Conservation (phyloP, 2,797 vertebrate genomes). For the Lepus townsendii region DNA sequence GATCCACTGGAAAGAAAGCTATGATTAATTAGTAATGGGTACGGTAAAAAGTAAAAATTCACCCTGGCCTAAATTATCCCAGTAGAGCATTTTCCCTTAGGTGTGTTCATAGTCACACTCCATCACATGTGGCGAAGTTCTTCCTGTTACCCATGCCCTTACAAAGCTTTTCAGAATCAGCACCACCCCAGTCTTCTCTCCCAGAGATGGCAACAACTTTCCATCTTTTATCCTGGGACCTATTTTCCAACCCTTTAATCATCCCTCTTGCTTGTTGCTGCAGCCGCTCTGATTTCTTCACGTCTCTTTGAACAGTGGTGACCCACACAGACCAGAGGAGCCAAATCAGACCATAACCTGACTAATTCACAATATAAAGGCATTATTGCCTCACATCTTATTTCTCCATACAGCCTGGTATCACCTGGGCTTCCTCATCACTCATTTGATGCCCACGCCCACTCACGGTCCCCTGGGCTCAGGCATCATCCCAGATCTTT, state of each 20-base stretch:
- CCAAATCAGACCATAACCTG: slow-evolving; percentile 23
- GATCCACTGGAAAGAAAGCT: background rate
- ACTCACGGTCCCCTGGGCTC: background rate
- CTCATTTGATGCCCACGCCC: background rate
- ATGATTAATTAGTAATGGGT: background rate
- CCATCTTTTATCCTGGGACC: slow-evolving; percentile 53
- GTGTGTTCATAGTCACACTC: background rate
- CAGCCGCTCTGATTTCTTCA: slow-evolving; percentile 51
- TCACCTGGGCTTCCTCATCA: background rate
- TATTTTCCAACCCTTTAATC: slow-evolving; percentile 71
- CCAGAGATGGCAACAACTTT: slow-evolving; percentile 28
- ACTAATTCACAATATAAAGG: slow-evolving; percentile 58
- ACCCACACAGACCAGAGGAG: background rate
- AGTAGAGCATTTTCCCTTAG: background rate
- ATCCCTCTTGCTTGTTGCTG: background rate
- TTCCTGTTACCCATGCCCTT: background rate
- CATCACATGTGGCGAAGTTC: background rate
- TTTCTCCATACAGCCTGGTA: background rate
- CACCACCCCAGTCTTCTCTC: background rate
- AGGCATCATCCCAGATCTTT: background rate
- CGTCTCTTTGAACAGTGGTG: slow-evolving; percentile 56
- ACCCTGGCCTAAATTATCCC: background rate
- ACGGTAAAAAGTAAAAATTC: background rate
- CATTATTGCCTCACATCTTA: background rate
- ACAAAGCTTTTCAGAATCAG: slow-evolving; percentile 23